Percentiles rank a stretch among this genome's conserved stretches.
phyloP scores from a whole-genome alignment of 37 sponge, comb jelly and placozoan genomes.

The Petrosia ficiformis region DNA sequence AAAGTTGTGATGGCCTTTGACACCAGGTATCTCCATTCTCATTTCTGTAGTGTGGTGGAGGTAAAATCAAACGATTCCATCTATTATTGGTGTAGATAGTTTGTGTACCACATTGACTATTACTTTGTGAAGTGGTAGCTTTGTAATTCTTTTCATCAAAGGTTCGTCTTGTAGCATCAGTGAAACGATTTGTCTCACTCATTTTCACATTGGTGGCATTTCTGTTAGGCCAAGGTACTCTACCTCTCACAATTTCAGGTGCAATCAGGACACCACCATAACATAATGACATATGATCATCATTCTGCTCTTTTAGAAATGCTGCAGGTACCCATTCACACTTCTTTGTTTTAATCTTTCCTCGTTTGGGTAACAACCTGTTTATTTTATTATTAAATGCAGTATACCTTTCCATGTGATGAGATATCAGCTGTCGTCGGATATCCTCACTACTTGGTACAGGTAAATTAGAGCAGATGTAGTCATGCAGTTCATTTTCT shows the following conservation, averaged over 20 bases:
- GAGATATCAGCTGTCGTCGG: neutral
- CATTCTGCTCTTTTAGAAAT: conserved; percentile 8
- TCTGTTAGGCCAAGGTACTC: neutral
- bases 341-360: neutral
- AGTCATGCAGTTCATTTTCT: neutral
- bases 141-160: neutral
- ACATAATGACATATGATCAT: neutral
- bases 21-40: too few species aligned
- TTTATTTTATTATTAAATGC: conserved; percentile 4
- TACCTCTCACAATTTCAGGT: conserved; percentile 21
- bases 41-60: too few species aligned
- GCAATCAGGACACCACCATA: conserved; percentile 66
- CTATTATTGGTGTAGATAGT: too few species aligned
- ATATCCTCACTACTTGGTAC: conserved; percentile 18
- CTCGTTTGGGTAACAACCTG: neutral
- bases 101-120: too few species aligned
- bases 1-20: too few species aligned
- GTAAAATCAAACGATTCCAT: too few species aligned
- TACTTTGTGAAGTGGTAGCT: too few species aligned
- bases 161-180: neutral
- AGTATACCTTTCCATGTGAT: neutral
- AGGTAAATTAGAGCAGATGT: neutral
- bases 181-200: neutral
- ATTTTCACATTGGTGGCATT: neutral
- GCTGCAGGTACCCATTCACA: conserved; percentile 75